Evolutionary conservation across 2,797 vertebrate genomes (phyloP).

Genomic region (Rallus crepitans): DNA sequence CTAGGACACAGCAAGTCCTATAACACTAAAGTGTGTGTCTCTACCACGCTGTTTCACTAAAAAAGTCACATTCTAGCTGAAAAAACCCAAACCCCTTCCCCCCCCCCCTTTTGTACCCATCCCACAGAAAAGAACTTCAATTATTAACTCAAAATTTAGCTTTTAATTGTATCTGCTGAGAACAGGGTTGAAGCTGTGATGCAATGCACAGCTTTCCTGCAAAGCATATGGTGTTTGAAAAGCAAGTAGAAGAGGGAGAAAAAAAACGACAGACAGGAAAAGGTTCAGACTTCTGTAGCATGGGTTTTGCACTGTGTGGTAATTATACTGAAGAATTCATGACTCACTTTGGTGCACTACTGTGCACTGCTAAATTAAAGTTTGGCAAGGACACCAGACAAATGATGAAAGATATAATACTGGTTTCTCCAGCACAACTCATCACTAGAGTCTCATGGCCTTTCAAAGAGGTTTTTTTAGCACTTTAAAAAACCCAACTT

Average conservation of each 20-base stretch:
- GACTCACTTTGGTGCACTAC: conserved; percentile 74
- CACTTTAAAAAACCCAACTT: background rate
- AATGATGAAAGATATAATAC: conserved; percentile 66
- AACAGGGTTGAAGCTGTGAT: background rate
- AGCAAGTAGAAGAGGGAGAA: background rate
- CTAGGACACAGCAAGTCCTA: background rate
- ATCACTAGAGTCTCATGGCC: background rate
- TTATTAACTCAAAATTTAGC: background rate
- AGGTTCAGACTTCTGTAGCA: conserved; percentile 67
- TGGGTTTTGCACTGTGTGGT: conserved; percentile 59
- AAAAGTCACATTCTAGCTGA: background rate
- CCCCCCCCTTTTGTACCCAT: background rate
- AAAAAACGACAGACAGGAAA: conserved; percentile 68
- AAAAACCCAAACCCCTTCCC: background rate
- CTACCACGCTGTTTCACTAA: background rate
- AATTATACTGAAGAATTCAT: conserved; percentile 72
- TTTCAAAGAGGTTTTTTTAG: conserved; percentile 42
- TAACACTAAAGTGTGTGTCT: background rate
- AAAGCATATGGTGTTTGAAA: conserved; percentile 26
- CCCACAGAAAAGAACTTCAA: background rate
- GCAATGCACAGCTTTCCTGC: conserved; percentile 14
- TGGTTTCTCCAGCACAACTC: conserved; percentile 54
- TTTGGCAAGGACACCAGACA: conserved; percentile 65
- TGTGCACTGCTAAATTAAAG: conserved; percentile 64
- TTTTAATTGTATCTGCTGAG: conserved; percentile 14